Evolutionary conservation across 2,888 invertebrate genomes (phyloP).

Genomic region (Synanthedon vespiformis): DNA sequence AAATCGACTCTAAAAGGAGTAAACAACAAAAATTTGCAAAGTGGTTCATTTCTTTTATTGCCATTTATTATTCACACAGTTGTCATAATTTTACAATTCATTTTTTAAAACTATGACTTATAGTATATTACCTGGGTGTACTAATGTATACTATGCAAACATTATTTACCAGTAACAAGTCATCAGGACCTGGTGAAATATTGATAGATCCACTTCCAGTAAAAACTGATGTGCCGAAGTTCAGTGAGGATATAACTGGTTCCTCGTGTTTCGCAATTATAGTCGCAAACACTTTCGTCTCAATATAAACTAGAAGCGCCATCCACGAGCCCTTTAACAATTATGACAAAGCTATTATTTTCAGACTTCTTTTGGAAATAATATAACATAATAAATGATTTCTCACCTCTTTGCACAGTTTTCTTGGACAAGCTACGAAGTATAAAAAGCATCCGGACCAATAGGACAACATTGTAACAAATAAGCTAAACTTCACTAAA

Average conservation of each 20-base stretch:
- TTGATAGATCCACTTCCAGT: constrained; percentile 41
- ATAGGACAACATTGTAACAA: constrained; percentile 40
- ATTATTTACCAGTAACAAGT: constrained; percentile 35
- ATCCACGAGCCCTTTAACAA: constrained; percentile 46
- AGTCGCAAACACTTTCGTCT: constrained; percentile 50
- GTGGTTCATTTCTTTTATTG: too few relatives aligned
- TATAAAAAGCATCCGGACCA: constrained; percentile 56
- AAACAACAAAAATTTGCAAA: too few relatives aligned
- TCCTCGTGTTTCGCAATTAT: constrained; percentile 44
- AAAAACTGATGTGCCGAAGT: constrained; percentile 47
- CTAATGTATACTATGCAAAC: neutral
- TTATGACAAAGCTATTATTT: too few relatives aligned
- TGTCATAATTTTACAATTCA: too few relatives aligned
- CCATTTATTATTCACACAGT: too few relatives aligned
- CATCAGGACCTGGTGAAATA: constrained; percentile 34
- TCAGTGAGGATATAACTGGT: constrained; percentile 31
- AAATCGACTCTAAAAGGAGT: too few relatives aligned
- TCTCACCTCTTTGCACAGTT: constrained; percentile 41
- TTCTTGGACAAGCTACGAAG: constrained; percentile 45
- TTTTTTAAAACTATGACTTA: too few relatives aligned
- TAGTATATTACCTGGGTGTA: too few relatives aligned
- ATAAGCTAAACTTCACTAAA: constrained; percentile 30
- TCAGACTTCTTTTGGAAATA: too few relatives aligned
- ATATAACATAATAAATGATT: neutral
- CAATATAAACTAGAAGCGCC: constrained; percentile 46